Conservation (phyloP, 2,888 invertebrate genomes). For the Exephanes ischioxanthus region DNA sequence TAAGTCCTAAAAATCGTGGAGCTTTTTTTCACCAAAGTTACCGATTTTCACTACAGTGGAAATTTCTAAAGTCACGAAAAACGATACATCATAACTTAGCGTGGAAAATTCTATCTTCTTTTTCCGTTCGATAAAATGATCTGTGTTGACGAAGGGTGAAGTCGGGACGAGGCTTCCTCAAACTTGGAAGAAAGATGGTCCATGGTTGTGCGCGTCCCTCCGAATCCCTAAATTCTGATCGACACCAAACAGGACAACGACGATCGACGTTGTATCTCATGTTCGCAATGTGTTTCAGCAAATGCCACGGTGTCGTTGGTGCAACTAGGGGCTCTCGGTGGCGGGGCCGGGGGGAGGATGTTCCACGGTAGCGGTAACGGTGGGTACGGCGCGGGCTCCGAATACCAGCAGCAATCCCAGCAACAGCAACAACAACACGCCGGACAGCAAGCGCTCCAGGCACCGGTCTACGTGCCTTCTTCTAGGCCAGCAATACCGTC, state of each 20-base stretch:
- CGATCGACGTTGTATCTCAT: not conserved
- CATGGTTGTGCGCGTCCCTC: too few species aligned
- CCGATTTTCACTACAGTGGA: too few species aligned
- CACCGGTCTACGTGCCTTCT: conserved; percentile 90
- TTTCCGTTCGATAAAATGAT: too few species aligned
- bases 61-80: too few species aligned
- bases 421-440: conserved; percentile 83
- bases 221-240: too few species aligned
- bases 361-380: conserved; percentile 84
- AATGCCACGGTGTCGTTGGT: conserved; percentile 75
- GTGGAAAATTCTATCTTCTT: too few species aligned
- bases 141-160: too few species aligned
- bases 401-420: conserved; percentile 83
- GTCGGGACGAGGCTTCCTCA: too few species aligned
- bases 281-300: conserved; percentile 67
- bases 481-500: conserved; percentile 87
- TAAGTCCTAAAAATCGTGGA: too few species aligned
- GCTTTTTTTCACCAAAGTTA: too few species aligned
- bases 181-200: too few species aligned
- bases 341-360: conserved; percentile 77
- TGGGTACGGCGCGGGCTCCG: conserved; percentile 83
- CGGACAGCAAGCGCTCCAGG: conserved; percentile 84
- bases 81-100: too few species aligned
- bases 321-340: conserved; percentile 54
- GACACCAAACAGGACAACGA: not conserved